Percentiles rank a stretch among this genome's conserved stretches.
Evolutionary conservation across 2,888 invertebrate genomes (phyloP).

Genomic region (Sphecodes monilicornis): DNA sequence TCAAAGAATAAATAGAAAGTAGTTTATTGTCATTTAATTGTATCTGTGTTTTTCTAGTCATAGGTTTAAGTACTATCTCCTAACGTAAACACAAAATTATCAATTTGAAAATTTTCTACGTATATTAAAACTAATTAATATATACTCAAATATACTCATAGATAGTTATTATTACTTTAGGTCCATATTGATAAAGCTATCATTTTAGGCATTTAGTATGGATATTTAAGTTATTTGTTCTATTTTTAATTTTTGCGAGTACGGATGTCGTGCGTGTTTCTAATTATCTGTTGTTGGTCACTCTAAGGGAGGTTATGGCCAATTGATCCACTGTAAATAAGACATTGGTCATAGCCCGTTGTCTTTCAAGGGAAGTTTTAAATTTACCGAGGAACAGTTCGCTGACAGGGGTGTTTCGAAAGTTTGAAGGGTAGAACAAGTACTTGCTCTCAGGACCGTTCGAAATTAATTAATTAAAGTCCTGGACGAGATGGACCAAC

Average conservation of each 20-base stretch:
- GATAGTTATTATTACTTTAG: no score
- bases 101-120: background rate
- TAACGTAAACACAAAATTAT: background rate
- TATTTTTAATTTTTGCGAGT: background rate
- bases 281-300: background rate
- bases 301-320: background rate
- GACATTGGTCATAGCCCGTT: background rate
- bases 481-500: constrained; percentile 2
- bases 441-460: background rate
- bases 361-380: background rate
- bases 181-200: no score
- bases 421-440: background rate
- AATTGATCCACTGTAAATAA: background rate
- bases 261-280: background rate
- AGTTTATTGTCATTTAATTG: no score
- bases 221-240: background rate
- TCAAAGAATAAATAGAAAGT: background rate
- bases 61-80: no score
- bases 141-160: no score
- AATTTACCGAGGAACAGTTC: constrained; percentile 1
- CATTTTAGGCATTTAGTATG: no score
- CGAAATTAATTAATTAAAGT: constrained; percentile 31
- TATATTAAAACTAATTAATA: background rate
- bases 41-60: no score
- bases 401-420: background rate